A percentile compares a stretch with the other conserved stretches of the same genome.
Evolutionary conservation across 2,113 vertebrate genomes (phyloP).

Genomic region (Thryonomys swinderianus): DNA sequence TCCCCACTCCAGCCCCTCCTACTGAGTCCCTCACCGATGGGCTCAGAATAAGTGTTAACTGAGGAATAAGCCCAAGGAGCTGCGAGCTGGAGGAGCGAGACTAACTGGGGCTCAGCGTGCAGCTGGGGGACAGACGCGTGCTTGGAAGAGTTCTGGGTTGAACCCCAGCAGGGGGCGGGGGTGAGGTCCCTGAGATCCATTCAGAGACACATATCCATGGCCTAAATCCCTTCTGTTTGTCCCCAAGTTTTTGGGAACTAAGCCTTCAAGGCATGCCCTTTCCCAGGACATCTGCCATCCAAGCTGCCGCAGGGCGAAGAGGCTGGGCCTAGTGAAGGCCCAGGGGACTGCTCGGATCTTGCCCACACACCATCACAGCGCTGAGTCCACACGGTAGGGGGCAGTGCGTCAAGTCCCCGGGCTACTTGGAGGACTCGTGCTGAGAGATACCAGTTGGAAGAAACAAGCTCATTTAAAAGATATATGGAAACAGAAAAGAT

Average conservation of each 20-base stretch:
- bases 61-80: not conserved
- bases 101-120: not conserved
- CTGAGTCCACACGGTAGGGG: not conserved
- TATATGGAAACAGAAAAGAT: not conserved
- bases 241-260: not conserved
- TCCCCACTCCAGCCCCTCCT: not conserved
- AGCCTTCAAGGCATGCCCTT: not conserved
- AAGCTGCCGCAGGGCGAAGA: not conserved
- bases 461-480: not conserved
- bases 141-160: not conserved
- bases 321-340: not conserved
- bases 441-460: not conserved
- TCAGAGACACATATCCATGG: not conserved
- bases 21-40: not conserved
- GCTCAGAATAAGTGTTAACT: not conserved
- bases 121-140: not conserved
- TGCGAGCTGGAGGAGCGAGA: not conserved
- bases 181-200: not conserved
- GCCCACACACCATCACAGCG: accelerated
- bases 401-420: not conserved
- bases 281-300: not conserved
- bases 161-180: not conserved
- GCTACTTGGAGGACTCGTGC: not conserved
- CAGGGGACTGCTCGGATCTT: not conserved
- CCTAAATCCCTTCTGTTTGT: not conserved